Conservation (phyloP, 1,140 invertebrate species). For the Aethina tumida region DNA sequence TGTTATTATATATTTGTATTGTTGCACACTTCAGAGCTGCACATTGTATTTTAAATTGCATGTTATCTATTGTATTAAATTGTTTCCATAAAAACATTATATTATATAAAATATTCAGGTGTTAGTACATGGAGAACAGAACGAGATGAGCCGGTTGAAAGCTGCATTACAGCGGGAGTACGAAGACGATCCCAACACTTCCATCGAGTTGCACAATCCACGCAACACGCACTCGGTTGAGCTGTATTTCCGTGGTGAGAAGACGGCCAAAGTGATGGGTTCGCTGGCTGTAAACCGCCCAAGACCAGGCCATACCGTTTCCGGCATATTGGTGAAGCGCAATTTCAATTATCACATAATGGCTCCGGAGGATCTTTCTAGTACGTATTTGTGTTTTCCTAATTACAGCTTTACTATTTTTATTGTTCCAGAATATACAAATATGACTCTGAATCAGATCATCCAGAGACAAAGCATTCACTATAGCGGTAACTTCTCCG, state of each 20-base stretch:
- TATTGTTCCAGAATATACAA: slow-evolving; percentile 80
- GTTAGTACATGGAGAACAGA: slow-evolving; percentile 96
- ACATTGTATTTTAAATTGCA: too few relatives aligned
- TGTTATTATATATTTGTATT: not conserved
- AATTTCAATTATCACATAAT: slow-evolving; percentile 98
- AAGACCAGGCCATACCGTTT: slow-evolving; percentile 66
- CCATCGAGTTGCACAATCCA: slow-evolving; percentile 93
- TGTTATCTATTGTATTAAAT: too few relatives aligned
- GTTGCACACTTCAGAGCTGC: not conserved
- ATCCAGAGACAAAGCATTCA: slow-evolving; percentile 83
- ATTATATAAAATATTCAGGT: slow-evolving; percentile 43
- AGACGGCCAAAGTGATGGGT: slow-evolving; percentile 97
- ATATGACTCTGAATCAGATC: slow-evolving; percentile 87
- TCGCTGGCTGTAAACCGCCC: slow-evolving; percentile 75
- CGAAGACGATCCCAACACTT: slow-evolving; percentile 76
- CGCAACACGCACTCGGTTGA: slow-evolving; percentile 89
- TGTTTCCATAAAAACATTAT: not conserved
- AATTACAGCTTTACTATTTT: slow-evolving; percentile 8
- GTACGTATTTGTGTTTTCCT: slow-evolving; percentile 41
- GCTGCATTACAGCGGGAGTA: slow-evolving; percentile 91
- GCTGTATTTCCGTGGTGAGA: slow-evolving; percentile 92
- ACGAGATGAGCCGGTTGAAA: slow-evolving; percentile 95
- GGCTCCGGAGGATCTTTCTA: slow-evolving; percentile 80
- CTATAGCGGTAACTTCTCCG: slow-evolving; percentile 66
- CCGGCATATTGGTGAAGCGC: slow-evolving; percentile 90